phyloP scores from a whole-genome alignment of 1,140 invertebrate genomes.

The Drosophila micromelanica region DNA sequence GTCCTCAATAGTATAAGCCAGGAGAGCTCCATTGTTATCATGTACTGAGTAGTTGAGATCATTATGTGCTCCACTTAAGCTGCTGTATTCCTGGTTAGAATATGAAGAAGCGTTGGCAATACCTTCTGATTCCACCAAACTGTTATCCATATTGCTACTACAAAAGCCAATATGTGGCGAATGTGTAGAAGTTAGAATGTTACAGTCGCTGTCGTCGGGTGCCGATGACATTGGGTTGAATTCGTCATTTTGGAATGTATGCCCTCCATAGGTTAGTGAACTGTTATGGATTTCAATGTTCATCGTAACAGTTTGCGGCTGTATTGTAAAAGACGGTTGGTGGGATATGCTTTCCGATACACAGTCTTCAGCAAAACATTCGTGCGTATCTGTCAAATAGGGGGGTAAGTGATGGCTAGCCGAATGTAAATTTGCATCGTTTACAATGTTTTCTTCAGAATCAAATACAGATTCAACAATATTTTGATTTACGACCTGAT shows the following conservation, averaged over 20 bases:
- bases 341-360: constrained; percentile 53
- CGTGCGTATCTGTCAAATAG: constrained; percentile 60
- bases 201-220: constrained; percentile 72
- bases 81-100: constrained; percentile 61
- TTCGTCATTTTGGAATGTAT: constrained; percentile 74
- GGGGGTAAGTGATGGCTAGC: constrained; percentile 73
- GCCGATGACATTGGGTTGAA: constrained; percentile 66
- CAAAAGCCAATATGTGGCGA: constrained; percentile 70
- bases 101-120: constrained; percentile 55
- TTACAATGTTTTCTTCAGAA: constrained; percentile 74
- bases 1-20: constrained; percentile 76
- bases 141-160: constrained; percentile 44
- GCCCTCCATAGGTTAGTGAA: constrained; percentile 55
- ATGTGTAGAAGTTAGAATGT: constrained; percentile 72
- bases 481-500: constrained; percentile 32
- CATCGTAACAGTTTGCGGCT: constrained; percentile 76
- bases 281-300: constrained; percentile 79
- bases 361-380: constrained; percentile 65
- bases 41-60: constrained; percentile 76
- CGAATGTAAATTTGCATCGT: constrained; percentile 82
- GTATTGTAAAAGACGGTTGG: constrained; percentile 50
- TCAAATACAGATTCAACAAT: constrained; percentile 62
- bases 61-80: constrained; percentile 67
- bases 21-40: constrained; percentile 78
- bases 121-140: constrained; percentile 59